phyloP scores from a whole-genome alignment of 2,888 invertebrate genomes.

The Ecdyonurus torrentis region DNA sequence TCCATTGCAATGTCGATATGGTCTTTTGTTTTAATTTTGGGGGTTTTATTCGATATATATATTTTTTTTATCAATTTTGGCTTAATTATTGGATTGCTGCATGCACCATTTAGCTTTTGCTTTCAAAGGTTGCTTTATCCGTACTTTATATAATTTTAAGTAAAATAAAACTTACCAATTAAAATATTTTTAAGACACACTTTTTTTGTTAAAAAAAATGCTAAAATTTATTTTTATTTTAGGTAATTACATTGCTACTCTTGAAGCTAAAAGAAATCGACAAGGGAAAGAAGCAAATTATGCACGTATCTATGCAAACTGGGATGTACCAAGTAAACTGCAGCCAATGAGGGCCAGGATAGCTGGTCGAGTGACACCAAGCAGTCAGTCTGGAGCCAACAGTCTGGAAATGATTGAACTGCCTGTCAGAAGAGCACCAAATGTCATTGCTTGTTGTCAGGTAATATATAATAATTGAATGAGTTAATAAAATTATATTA shows the following conservation, averaged over 20 bases:
- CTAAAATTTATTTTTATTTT: conserved; percentile 14
- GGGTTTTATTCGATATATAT: no score
- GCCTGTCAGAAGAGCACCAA: conserved; percentile 41
- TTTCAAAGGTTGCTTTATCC: no score
- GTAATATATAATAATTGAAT: conserved; percentile 20
- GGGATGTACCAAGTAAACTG: conserved; percentile 34
- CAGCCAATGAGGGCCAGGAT: conserved; percentile 44
- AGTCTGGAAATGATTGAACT: conserved; percentile 55
- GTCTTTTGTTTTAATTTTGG: no score
- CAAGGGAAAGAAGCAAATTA: conserved; percentile 28
- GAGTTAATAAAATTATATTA: conserved; percentile 5
- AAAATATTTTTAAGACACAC: conserved; percentile 4
- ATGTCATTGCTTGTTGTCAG: conserved; percentile 44
- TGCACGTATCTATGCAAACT: conserved; percentile 57
- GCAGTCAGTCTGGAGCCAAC: conserved; percentile 36
- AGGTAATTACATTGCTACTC: conserved; percentile 47
- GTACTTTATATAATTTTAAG: no score
- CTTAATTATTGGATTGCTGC: no score
- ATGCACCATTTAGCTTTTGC: no score
- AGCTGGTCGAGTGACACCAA: conserved; percentile 57
- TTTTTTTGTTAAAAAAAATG: conserved; percentile 18
- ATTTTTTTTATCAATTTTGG: no score
- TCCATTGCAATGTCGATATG: no score
- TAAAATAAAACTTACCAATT: no score
- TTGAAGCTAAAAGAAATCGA: conserved; percentile 38